Conservation (phyloP, 2,888 invertebrate genomes). For the Aproaerema taeniolella region DNA sequence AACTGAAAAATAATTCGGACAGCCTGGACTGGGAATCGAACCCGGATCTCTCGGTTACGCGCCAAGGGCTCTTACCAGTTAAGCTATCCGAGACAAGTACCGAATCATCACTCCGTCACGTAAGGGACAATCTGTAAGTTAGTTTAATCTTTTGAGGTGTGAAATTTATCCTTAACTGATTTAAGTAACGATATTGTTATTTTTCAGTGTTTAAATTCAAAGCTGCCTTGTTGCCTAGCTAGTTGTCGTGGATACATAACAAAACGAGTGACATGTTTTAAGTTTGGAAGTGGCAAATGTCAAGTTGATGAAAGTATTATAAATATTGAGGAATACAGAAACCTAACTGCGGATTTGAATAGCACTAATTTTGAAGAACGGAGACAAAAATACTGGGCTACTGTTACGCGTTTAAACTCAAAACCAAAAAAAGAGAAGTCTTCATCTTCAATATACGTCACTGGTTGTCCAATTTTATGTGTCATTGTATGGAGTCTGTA, state of each 20-base stretch:
- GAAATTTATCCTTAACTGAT: not conserved
- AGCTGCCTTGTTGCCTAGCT: slow-evolving; percentile 4
- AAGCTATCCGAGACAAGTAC: too few species aligned
- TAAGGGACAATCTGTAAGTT: too few species aligned
- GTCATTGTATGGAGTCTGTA: slow-evolving; percentile 1
- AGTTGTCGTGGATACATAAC: not conserved
- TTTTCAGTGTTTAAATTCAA: slow-evolving; percentile 3
- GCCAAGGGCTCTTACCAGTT: too few species aligned
- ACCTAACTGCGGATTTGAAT: slow-evolving; percentile 2
- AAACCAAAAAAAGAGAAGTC: not conserved
- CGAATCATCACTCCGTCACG: too few species aligned
- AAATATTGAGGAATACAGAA: slow-evolving; percentile 3
- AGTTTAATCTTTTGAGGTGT: too few species aligned
- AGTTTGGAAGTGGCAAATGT: slow-evolving; percentile 1
- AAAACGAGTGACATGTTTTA: slow-evolving; percentile 5
- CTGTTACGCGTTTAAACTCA: slow-evolving; percentile 23
- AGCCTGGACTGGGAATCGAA: too few species aligned
- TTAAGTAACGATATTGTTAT: slow-evolving; percentile 4
- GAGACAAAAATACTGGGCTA: slow-evolving; percentile 1
- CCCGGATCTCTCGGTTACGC: too few species aligned
- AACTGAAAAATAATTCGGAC: too few species aligned
- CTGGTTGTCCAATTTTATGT: not conserved
- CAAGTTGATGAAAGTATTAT: slow-evolving; percentile 1
- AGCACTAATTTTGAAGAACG: slow-evolving; percentile 2
- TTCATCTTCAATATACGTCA: not conserved